Conservation (phyloP, 2,113 vertebrate genomes). For the Pseudonaja textilis region DNA sequence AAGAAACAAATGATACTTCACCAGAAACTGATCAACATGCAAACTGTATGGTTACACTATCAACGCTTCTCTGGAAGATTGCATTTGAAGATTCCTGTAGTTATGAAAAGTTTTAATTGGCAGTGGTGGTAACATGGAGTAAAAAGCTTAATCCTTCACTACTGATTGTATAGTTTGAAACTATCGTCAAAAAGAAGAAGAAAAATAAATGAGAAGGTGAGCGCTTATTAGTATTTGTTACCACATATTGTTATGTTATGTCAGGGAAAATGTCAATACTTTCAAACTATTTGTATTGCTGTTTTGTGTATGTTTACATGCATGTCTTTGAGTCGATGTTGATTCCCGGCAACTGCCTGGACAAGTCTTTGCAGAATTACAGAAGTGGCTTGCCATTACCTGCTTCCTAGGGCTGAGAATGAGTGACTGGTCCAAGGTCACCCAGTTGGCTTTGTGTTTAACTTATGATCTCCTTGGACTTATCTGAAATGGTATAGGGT, state of each 20-base stretch:
- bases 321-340: neutral
- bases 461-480: neutral
- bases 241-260: neutral
- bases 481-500: neutral
- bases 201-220: neutral
- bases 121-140: neutral
- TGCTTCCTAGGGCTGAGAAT: neutral
- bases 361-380: neutral
- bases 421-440: neutral
- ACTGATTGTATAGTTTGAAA: constrained; percentile 9
- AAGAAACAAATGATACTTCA: neutral
- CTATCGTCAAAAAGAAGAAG: neutral
- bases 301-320: neutral
- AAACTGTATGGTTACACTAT: neutral
- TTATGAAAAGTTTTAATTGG: constrained; percentile 1
- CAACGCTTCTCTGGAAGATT: neutral
- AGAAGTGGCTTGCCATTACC: neutral
- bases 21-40: neutral
- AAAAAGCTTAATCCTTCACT: neutral
- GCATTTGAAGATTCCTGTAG: neutral
- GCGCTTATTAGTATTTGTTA: neutral
- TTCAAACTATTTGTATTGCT: neutral
- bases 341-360: neutral
- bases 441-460: neutral
- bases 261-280: neutral